Evolutionary conservation across 1,140 invertebrate genomes (phyloP).

Genomic region (Monomorium pharaonis): DNA sequence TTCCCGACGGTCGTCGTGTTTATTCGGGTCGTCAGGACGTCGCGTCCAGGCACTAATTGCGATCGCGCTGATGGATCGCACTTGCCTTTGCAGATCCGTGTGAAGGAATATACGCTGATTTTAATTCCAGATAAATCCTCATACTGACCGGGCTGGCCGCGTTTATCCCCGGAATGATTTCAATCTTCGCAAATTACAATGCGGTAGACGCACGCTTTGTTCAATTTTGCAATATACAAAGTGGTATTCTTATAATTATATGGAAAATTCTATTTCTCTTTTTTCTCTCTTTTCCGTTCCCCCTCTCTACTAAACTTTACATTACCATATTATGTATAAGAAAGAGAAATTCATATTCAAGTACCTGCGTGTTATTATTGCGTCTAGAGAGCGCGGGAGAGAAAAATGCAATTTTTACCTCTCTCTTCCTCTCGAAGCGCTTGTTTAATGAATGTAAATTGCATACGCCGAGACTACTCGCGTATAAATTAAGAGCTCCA

Average conservation of each 20-base stretch:
- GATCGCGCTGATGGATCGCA: slow-evolving; percentile 50
- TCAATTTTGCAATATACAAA: background rate
- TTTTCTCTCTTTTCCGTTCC: background rate
- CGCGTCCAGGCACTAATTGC: slow-evolving; percentile 53
- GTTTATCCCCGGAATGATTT: slow-evolving; percentile 8
- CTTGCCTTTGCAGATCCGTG: slow-evolving; percentile 22
- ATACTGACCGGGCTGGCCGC: background rate
- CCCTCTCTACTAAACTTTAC: too few species aligned
- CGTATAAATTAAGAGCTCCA: background rate
- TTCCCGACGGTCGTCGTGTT: slow-evolving; percentile 21
- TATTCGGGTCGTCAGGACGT: slow-evolving; percentile 41
- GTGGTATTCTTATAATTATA: background rate
- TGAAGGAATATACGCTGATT: slow-evolving; percentile 47
- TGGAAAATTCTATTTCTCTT: background rate
- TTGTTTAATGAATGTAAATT: slow-evolving; percentile 6
- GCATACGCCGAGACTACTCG: background rate
- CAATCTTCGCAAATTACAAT: slow-evolving; percentile 24
- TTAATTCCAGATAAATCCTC: slow-evolving; percentile 58
- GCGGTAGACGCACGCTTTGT: background rate
- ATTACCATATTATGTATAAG: background rate
- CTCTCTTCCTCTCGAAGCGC: background rate
- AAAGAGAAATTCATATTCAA: background rate
- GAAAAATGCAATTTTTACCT: background rate
- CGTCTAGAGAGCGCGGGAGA: background rate
- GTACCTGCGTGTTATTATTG: background rate